These are phyloP conservation scores for Perccottus glenii DNA, from an alignment of 2,113 vertebrate genomes.

Conservation along the genomic window DNA sequence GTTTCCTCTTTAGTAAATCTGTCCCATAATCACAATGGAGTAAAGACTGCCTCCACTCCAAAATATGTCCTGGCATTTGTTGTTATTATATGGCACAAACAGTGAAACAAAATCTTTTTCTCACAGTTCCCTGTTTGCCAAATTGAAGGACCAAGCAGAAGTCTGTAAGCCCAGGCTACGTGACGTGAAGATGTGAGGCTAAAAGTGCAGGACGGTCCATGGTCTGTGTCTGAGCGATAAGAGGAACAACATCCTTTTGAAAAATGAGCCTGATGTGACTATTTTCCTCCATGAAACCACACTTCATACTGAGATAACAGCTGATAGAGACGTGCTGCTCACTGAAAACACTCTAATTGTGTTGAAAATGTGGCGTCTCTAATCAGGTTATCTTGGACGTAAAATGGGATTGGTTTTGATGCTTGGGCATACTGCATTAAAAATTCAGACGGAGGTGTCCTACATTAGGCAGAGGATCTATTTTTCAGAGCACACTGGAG, in stretches of 20 bases:
- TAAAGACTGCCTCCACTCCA: no score
- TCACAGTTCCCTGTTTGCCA: no score
- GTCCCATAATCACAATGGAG: no score
- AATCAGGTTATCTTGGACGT: slow-evolving; percentile 50
- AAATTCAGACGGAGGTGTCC: slow-evolving; percentile 64
- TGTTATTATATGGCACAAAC: no score
- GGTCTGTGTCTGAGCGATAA: slow-evolving; percentile 7
- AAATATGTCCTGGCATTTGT: no score
- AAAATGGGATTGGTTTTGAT: slow-evolving; percentile 47
- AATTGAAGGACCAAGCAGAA: no score
- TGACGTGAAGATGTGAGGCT: no score
- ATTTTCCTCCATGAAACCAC: slow-evolving; percentile 14
- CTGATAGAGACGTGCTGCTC: slow-evolving; percentile 30
- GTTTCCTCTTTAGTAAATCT: no score
- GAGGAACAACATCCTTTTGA: slow-evolving; percentile 13
- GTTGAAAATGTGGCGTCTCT: slow-evolving; percentile 49
- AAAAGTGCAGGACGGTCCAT: not conserved
- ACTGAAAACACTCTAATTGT: slow-evolving; percentile 29
- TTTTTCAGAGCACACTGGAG: slow-evolving; percentile 35
- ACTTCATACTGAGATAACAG: slow-evolving; percentile 20
- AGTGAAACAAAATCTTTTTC: no score
- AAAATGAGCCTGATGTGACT: slow-evolving; percentile 14
- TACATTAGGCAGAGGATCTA: slow-evolving; percentile 49
- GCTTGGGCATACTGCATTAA: slow-evolving; percentile 44
- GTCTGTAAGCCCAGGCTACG: no score